Base-by-base conservation (phyloP, 2,888 invertebrate genomes). In the Alloplasta piceator region DNA sequence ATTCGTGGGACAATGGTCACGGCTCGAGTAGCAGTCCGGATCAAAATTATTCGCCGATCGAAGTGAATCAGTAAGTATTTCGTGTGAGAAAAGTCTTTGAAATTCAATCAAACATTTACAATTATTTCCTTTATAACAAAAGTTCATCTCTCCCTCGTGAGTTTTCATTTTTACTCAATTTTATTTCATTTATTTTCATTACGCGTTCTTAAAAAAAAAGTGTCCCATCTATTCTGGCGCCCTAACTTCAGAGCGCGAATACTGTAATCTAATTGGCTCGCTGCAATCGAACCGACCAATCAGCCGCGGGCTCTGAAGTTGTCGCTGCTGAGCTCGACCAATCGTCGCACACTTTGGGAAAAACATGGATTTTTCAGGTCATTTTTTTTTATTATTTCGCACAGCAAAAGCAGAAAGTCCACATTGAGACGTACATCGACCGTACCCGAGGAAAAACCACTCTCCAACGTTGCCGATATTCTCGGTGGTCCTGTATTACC, bases 1-100 rank as follows among this genome's bases (percentile, higher is more conserved):
- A 91, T 79, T 92, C 91, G 7, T 92, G 91, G 91, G 91, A 92
- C 80, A 90, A 91, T 76, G 87, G 86, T 56, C 90, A 89, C 38
- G 88, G 86, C 4, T 84, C 86, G 6, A 80, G 83, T 6, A 86
- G 84, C 55, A 89, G 87, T 67, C 89, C 88, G 10, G 89, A 89
- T 60, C 87, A 87, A 48, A 85, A 76, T 26, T 82, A 83, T 58
- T 89, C 90, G 6, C 88, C 89, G 4, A 70, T 86, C 41, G 87
- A 90, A 48, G 74, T 68, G 46, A 85, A 80, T 68, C 84, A 85
- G 87, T 87, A 75, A 83, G 84, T 67, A 41, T 52, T 75, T 41
- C 39, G 38, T 50, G 60, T 56, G 56, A 41, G 14, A 46, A 63
- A 63, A 46, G 9, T 14, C 16, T 9, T 16, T 16, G 16, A 16